Conservation (phyloP, 2,113 vertebrate genomes). For the Pycnonotus jocosus region DNA sequence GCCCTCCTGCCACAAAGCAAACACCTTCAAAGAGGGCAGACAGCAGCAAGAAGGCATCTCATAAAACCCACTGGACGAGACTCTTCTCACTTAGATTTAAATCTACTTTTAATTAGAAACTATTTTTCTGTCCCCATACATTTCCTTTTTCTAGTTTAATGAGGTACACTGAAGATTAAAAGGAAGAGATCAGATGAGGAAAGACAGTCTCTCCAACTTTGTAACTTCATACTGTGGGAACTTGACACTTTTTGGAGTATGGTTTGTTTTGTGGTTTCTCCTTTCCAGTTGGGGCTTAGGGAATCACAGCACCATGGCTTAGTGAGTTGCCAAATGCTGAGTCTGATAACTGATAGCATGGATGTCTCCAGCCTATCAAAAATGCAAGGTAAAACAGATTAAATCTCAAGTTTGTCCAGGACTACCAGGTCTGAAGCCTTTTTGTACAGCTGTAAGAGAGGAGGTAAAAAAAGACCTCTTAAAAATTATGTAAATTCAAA, state of each 20-base stretch:
- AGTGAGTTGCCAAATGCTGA: not conserved
- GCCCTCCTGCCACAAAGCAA: not conserved
- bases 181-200: not conserved
- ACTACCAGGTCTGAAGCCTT: not conserved
- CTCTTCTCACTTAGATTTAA: not conserved
- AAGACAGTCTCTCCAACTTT: not conserved
- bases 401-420: not conserved
- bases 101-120: not conserved
- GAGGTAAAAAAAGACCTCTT: not conserved
- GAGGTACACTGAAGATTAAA: not conserved
- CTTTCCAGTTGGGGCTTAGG: not conserved
- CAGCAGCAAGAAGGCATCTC: not conserved
- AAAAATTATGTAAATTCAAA: not conserved
- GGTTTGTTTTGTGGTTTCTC: not conserved
- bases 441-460: not conserved
- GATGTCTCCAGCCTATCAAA: not conserved
- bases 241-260: not conserved
- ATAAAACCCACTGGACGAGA: not conserved
- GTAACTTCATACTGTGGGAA: not conserved
- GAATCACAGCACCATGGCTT: not conserved
- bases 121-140: not conserved
- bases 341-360: not conserved
- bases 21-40: not conserved
- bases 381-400: not conserved
- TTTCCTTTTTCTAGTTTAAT: not conserved